Base-by-base conservation (phyloP, 2,797 vertebrate species). In the Crenichthys baileyi region DNA sequence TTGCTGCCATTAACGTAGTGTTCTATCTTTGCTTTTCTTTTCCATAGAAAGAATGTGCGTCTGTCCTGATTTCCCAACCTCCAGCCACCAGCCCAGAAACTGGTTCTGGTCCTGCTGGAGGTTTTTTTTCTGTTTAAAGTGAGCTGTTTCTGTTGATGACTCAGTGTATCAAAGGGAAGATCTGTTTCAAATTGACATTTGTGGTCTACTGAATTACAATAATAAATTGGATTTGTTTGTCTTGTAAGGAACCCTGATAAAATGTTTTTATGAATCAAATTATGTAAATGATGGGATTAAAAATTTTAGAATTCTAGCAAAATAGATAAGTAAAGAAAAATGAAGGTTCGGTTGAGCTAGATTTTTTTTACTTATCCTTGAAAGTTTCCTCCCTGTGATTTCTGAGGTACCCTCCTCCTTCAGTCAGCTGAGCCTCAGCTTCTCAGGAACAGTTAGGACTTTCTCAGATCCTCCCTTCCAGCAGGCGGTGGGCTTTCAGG, bases 371-470 rank as follows among this genome's bases (percentile, higher is more conserved):
- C 36, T 39, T 63, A 20, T 6, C 70, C 1, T 41, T 75, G 22
- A 72, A 78, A 12, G 4, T 26, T 77, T 78, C 56, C 75, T 68
- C 61, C 67, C 67, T 81, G 50, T 41, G 65, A n/a, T 16, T 70
- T 16, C 41, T 29, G 48, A 26, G 68, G 61, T 39, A 36, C 31
- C 68, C 87, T 79, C 81, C 73, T 87, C 82, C 83, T 89, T 78
- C 87, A 84, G 86, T 79, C 83, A 46, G 74, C 9, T 78, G 55
- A 70, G 70, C 73, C 77, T 75, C 63, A 22, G 55, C 76, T 50
- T 70, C 83, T 94, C 77, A 91, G 93, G 91, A 92, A 92, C 93
- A 95, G 88, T 86, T 91, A 84, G 92, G 60, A 84, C 56, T 79
- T 81, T 78, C 87, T 81, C 79, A 88, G 85, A 48, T 80, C 91